Evolutionary conservation across 2,797 vertebrate species (phyloP).

Genomic region (Threskiornis aethiopicus): DNA sequence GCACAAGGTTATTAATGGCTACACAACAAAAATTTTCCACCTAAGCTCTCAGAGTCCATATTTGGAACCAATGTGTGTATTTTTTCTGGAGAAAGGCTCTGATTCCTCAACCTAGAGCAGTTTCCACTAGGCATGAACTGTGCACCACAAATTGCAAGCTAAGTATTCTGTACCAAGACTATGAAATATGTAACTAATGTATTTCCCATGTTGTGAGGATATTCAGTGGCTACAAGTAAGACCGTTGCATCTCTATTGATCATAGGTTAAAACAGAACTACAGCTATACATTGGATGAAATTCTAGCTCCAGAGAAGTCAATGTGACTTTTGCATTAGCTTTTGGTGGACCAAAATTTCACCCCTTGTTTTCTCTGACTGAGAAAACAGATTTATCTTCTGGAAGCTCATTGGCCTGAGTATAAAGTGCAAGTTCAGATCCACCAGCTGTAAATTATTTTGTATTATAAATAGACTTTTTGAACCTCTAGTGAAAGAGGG

Average conservation of each 20-base stretch:
- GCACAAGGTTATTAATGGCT: not conserved
- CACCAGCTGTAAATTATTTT: constrained; percentile 16
- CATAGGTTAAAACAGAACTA: not conserved
- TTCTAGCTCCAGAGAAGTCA: not conserved
- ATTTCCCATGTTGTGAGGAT: not conserved
- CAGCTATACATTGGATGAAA: not conserved
- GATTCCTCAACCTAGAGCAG: not conserved
- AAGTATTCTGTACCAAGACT: not conserved
- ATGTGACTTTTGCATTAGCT: not conserved
- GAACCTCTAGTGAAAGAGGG: not conserved
- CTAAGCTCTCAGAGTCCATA: not conserved
- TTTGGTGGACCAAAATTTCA: not conserved
- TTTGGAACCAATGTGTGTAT: not conserved
- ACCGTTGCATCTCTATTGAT: not conserved
- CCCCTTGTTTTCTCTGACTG: not conserved
- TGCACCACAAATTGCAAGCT: not conserved
- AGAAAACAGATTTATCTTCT: not conserved
- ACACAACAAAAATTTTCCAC: not conserved
- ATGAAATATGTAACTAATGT: not conserved
- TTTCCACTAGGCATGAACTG: not conserved
- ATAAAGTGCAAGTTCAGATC: not conserved
- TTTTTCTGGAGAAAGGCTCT: not conserved
- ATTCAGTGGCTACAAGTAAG: not conserved
- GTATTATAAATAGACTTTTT: not conserved
- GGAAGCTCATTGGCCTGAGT: not conserved